phyloP scores from a whole-genome alignment of 1,140 invertebrate genomes.

The Drosophila cardini region DNA sequence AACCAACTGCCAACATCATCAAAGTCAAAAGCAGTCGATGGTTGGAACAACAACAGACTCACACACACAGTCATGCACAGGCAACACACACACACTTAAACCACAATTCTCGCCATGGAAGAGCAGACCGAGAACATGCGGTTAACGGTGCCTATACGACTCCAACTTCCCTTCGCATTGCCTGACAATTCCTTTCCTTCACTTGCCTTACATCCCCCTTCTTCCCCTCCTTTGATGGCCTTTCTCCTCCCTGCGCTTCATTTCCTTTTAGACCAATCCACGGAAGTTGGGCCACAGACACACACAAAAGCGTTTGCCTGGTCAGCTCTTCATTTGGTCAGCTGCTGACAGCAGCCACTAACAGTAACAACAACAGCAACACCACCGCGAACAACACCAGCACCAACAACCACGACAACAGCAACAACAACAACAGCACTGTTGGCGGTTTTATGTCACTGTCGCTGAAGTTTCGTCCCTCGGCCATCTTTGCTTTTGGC shows the following conservation, averaged over 20 bases:
- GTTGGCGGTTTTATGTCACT: conserved; percentile 64
- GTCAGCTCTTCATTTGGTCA: conserved; percentile 78
- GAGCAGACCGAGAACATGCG: conserved; percentile 38
- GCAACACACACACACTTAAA: conserved; percentile 14
- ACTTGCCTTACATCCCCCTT: neutral
- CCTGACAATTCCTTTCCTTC: neutral
- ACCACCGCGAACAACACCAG: conserved; percentile 20
- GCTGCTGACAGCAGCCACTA: conserved; percentile 61
- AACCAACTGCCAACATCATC: conserved; percentile 49
- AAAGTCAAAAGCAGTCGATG: conserved; percentile 45
- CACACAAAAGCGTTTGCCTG: conserved; percentile 63
- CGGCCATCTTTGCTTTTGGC: conserved; percentile 36
- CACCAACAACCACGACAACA: conserved; percentile 18
- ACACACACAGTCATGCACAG: neutral
- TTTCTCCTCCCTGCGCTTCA: neutral
- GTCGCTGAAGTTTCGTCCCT: conserved; percentile 22
- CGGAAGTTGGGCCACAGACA: conserved; percentile 20
- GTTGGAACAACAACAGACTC: neutral
- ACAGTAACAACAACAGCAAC: conserved; percentile 16
- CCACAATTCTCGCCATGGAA: conserved; percentile 51
- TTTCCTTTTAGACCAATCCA: neutral
- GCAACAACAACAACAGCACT: conserved; percentile 41
- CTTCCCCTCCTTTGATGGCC: neutral
- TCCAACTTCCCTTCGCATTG: neutral
- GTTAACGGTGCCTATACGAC: conserved; percentile 41